Evolutionary conservation across 1,140 invertebrate genomes (phyloP), one percentile per base, ranked within the genome.

Genomic region (Uloborus diversus): DNA sequence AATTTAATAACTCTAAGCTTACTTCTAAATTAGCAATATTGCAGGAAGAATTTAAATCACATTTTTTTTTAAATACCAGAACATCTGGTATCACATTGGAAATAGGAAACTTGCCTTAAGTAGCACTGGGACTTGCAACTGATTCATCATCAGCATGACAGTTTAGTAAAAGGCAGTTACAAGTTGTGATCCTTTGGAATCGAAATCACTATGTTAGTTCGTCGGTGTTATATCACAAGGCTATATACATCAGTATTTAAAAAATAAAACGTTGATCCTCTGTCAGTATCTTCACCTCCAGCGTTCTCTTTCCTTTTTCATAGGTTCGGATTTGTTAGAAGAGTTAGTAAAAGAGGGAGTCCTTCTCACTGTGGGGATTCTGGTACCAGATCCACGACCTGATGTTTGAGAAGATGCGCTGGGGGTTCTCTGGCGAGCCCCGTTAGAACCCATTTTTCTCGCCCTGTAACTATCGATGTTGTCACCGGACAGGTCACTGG

Each of bases 401-500:
- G 70, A 75, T n/a, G 70, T 75, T 17, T 75, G 70, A 1, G 73
- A 78, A 11, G 73, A 78, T 59, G 68, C 79, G 28, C 66, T 80
- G 14, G 79, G 79, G 11, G 68, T 80, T 13, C 79, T 35, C 20
- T 71, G 61, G 0, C 70, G 32, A 4, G 68, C 65, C 7, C 66
- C 68, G 1, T 35, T 69, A 3, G 68, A 25, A 1, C 68, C 79
- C 66, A 73, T 66, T 32, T 70, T 75, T 25, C 80, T 62, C 4
- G 57, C 70, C 2, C 80, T 37, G 53, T 76, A 78, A 14, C 25
- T 57, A 37, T 81, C 81, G 1, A 81, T 59, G 20, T 75, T 64
- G 25, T 81, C 59, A 0, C 56, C 57, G 2, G 81, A 81, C 7
- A 81, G 81, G 32, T 81, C 81, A 35, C 96, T 98, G 79, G 95